Conservation (phyloP, 2,888 invertebrate genomes). For the Nomada fabriciana region DNA sequence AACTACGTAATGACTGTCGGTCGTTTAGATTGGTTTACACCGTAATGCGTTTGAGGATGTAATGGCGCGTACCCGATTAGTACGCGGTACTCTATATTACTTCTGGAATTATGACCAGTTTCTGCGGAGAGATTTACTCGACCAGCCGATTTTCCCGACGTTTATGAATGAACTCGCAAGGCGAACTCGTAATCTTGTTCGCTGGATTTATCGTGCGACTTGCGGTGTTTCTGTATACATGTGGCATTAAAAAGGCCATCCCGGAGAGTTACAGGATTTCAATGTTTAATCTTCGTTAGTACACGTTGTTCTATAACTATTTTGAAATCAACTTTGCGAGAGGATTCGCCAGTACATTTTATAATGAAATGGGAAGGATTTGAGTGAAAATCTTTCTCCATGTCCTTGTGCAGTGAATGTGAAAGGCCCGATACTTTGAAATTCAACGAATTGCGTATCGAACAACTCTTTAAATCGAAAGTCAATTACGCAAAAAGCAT, state of each 20-base stretch:
- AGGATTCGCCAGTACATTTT: not conserved
- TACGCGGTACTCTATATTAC: slow-evolving; percentile 40
- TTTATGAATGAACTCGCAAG: slow-evolving; percentile 34
- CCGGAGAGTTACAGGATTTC: not conserved
- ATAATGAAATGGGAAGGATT: not conserved
- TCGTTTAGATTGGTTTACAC: slow-evolving; percentile 69
- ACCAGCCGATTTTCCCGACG: slow-evolving; percentile 43
- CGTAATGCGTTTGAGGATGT: slow-evolving; percentile 62
- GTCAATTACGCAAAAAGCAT: slow-evolving; percentile 43
- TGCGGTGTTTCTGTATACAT: too few species aligned
- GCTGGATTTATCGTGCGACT: slow-evolving; percentile 32
- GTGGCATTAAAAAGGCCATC: slow-evolving; percentile 3
- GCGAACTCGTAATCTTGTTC: slow-evolving; percentile 29
- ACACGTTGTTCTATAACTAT: not conserved
- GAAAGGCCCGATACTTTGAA: not conserved
- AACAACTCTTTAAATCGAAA: slow-evolving; percentile 11
- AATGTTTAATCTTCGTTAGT: not conserved
- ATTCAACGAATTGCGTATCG: slow-evolving; percentile 11
- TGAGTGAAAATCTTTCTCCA: not conserved
- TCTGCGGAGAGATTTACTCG: slow-evolving; percentile 34
- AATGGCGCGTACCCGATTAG: slow-evolving; percentile 63
- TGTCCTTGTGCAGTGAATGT: not conserved
- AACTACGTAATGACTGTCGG: slow-evolving; percentile 69
- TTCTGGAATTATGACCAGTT: slow-evolving; percentile 43
- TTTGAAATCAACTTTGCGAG: not conserved